phyloP scores from a whole-genome alignment of 2,888 invertebrate genomes.

The Omphaloscelis lunosa region DNA sequence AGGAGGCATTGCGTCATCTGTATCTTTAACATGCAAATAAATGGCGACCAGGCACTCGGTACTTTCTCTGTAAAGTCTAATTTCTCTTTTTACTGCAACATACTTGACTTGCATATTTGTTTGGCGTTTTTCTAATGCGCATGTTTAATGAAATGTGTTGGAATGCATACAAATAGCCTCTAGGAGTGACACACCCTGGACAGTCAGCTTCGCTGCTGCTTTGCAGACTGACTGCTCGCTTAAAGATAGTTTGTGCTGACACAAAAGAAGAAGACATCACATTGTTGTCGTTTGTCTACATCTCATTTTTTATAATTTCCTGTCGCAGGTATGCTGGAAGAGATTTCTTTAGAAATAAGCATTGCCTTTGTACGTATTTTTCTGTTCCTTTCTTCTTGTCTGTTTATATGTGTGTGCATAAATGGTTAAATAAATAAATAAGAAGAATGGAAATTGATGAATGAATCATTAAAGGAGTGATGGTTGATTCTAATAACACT shows the following conservation, averaged over 20 bases:
- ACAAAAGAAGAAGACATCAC: too few relatives aligned
- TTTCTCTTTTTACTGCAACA: conserved; percentile 81
- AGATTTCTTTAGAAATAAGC: too few relatives aligned
- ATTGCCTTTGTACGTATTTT: too few relatives aligned
- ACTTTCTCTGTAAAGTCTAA: conserved; percentile 81
- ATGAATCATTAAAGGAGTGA: neutral
- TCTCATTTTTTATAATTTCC: too few relatives aligned
- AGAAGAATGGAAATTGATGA: neutral
- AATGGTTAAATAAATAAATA: too few relatives aligned
- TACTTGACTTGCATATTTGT: conserved; percentile 60
- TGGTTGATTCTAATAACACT: too few relatives aligned
- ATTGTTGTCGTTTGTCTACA: too few relatives aligned
- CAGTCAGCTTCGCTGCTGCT: too few relatives aligned
- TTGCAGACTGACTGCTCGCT: neutral
- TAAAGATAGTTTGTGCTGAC: too few relatives aligned
- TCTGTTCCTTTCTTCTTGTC: too few relatives aligned
- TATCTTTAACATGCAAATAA: conserved; percentile 72
- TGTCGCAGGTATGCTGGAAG: too few relatives aligned
- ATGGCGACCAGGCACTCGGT: conserved; percentile 75
- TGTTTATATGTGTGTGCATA: too few relatives aligned
- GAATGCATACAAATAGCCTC: conserved; percentile 26
- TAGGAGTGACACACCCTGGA: neutral
- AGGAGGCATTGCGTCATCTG: conserved; percentile 57
- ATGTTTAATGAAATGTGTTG: conserved; percentile 16
- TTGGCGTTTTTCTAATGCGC: conserved; percentile 45